Evolutionary conservation across 2,113 vertebrate species (phyloP), one percentile per base, ranked within the genome.

Genomic region (Ivindomyrus marchei): DNA sequence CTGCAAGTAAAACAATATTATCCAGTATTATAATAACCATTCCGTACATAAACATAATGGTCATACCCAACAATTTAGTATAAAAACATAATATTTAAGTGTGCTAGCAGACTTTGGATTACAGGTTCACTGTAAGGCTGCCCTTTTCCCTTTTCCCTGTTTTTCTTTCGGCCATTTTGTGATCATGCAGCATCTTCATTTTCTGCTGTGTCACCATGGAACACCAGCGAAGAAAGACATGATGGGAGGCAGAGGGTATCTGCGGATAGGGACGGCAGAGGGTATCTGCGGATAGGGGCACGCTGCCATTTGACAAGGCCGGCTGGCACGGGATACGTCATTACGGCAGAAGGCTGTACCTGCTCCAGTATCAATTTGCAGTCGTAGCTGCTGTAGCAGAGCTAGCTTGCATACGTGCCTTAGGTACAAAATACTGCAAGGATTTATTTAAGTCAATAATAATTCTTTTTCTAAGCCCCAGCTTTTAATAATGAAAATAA

Each of bases 181-280:
- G 45, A 74, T 36, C 56, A 50, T 74, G 19, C 46, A 70, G 3
- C 39, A 42, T 85, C 24, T 39, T 31, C n/a, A 49, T 86, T 47
- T 90, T 56, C 83, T 90, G 83, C 84, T 31, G 83, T 49, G 10
- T 89, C 11, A 85, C 92, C 80, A 84, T 70, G 90, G 10, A 91
- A 93, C 53, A 90, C 0, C 88, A 91, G 92, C 6, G 66, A 87
- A 89, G 86, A 89, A 74, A 87, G 62, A 24, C 11, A 77, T 39
- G 15, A 39, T 77, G 74, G 36, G 74, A 91, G 91, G 31, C 84
- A 84, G 88, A 90, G 87, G 77, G 36, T 15, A 7, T 36, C 13
- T 15, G 70, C 0, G 15, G 5, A 42, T 19, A 39, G 70, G 36
- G 70, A 15, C 4, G 36, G 13, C 15, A 85, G 87, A 90, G 88